Evolutionary conservation across 37 sponge, comb jelly and placozoan species (phyloP), one percentile per base, ranked within the genome.

Genomic region (Oopsacas minuta): DNA sequence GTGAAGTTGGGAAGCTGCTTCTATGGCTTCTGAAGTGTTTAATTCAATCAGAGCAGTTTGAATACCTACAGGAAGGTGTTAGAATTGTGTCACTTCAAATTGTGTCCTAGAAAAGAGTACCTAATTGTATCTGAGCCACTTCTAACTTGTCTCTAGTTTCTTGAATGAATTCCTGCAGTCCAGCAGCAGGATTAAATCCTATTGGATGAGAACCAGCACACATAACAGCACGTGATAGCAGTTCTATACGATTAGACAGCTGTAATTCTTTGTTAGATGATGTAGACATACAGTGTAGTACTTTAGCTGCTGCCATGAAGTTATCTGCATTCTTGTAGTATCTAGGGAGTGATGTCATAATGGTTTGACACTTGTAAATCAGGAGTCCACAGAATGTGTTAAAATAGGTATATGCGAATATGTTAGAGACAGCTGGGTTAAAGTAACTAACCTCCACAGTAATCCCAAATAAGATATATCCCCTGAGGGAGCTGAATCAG

Each of bases 71-170:
- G 46, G n/a, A 42, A 8, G 15, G 49, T 15, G n/a, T n/a, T n/a
- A n/a, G n/a, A n/a, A n/a, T n/a, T n/a, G n/a, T n/a, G n/a, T n/a
- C n/a, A n/a, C n/a, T n/a, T n/a, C n/a, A n/a, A n/a, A n/a, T n/a
- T n/a, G n/a, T n/a, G n/a, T n/a, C n/a, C n/a, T n/a, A n/a, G n/a
- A n/a, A n/a, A n/a, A n/a, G n/a, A n/a, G n/a, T 82, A 38, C 38
- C 83, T 20, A 61, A 20, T 61, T 61, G 75, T 10, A 61, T 61
- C 75, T 61, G 75, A 32, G 75, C 75, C 32, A 96, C 98, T 81
- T 97, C 98, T 91, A 97, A 87, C 83, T 93, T 94, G 82, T 97
- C 98, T 85, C 94, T 91, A 32, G 94, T 86, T 37, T 97, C 93
- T 82, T 97, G 95, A 8, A 97, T 88, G 81, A 93, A 90, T 84